Conservation (phyloP, 2,888 invertebrate species). For the Pterostichus madidus region DNA sequence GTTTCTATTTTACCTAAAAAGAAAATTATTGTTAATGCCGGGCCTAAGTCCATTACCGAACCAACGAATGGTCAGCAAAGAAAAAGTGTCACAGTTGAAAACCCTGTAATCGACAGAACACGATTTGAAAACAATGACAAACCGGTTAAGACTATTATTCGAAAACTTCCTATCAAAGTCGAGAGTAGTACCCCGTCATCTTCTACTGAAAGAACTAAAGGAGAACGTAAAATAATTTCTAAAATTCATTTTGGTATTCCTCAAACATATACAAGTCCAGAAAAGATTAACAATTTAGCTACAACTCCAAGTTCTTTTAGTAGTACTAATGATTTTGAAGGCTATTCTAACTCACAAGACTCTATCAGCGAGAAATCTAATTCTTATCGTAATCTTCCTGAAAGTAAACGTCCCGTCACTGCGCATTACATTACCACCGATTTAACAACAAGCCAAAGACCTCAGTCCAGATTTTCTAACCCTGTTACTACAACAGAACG, state of each 20-base stretch:
- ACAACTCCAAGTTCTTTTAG: conserved; percentile 25
- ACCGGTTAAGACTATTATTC: conserved; percentile 43
- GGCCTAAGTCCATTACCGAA: not conserved
- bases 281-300: conserved; percentile 57
- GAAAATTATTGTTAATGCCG: conserved; percentile 4
- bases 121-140: conserved; percentile 28
- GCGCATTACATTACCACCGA: conserved; percentile 50
- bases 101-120: not conserved
- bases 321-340: conserved; percentile 21
- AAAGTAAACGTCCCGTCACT: conserved; percentile 34
- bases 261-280: conserved; percentile 45
- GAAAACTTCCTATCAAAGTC: conserved; percentile 52
- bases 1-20: conserved; percentile 51
- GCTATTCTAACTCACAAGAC: conserved; percentile 7
- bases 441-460: conserved; percentile 33
- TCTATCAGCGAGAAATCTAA: conserved; percentile 32
- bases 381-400: not conserved
- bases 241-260: conserved; percentile 65
- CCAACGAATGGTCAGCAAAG: not conserved
- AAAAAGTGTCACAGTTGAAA: conserved; percentile 44
- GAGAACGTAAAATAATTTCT: conserved; percentile 61
- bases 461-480: not conserved
- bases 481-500: not conserved
- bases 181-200: conserved; percentile 40
- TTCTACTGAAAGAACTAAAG: conserved; percentile 28